Conservation (phyloP, 2,797 vertebrate genomes). For the Sebastes dallii region DNA sequence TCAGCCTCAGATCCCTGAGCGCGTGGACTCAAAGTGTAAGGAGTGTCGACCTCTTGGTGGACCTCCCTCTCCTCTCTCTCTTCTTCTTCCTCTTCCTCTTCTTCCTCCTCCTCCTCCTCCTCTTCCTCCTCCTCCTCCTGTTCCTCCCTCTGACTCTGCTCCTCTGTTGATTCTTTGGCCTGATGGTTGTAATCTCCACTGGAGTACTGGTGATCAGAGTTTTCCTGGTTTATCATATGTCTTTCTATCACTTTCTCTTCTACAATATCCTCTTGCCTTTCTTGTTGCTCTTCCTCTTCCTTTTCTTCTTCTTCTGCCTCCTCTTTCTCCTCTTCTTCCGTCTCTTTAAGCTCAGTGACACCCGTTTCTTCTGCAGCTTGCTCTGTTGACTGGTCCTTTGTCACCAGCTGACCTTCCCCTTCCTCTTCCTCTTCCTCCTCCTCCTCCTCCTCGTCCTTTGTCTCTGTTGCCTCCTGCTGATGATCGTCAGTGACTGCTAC, state of each 20-base stretch:
- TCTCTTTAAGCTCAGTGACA: constrained; percentile 20
- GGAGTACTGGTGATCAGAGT: constrained; percentile 85
- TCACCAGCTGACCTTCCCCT: constrained; percentile 33
- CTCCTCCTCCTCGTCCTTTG: constrained; percentile 41
- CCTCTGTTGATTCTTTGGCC: constrained; percentile 65
- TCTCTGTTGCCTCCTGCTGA: constrained; percentile 71
- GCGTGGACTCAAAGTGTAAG: constrained; percentile 59
- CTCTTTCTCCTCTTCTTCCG: constrained; percentile 48
- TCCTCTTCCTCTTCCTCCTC: constrained; percentile 23
- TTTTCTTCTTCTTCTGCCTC: constrained; percentile 54
- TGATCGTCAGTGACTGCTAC: constrained; percentile 40
- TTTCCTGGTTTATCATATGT: constrained; percentile 75
- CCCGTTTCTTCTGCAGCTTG: constrained; percentile 30
- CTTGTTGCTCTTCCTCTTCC: constrained; percentile 39
- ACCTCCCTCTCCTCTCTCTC: constrained; percentile 55
- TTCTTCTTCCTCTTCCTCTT: constrained; percentile 63
- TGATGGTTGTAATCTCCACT: constrained; percentile 80
- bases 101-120: constrained; percentile 64
- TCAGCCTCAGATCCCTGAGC: constrained; percentile 76
- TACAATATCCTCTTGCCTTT: constrained; percentile 21
- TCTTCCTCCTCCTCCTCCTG: constrained; percentile 57
- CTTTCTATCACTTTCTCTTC: constrained; percentile 57
- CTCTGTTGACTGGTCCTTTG: constrained; percentile 43
- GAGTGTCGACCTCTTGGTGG: constrained; percentile 55
- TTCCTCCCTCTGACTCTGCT: constrained; percentile 57